Conservation (phyloP, 2,113 vertebrate genomes). For the Aramus guarauna region DNA sequence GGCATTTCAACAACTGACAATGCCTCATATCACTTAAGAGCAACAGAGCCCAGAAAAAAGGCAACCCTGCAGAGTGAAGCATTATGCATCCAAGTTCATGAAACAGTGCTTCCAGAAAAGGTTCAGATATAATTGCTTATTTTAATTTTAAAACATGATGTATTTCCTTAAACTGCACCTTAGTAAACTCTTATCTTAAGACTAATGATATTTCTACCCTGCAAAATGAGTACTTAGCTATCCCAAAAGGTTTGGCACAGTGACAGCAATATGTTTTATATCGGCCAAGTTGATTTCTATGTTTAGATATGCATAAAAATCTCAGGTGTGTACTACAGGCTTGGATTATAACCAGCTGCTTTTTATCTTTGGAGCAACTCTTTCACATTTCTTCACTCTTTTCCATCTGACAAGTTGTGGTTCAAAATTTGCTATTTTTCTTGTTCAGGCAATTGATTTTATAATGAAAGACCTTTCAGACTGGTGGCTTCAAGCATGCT, state of each 20-base stretch:
- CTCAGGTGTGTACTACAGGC: neutral
- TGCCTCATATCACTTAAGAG: neutral
- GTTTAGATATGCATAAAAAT: neutral
- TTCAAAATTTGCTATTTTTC: neutral
- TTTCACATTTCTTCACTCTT: neutral
- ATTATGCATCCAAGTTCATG: neutral
- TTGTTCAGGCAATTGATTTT: neutral
- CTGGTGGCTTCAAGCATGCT: rapidly evolving
- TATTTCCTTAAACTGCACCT: neutral
- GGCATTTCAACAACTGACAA: neutral
- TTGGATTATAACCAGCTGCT: neutral
- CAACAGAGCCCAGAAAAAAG: neutral
- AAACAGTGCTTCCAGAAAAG: neutral
- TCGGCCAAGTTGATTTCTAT: neutral
- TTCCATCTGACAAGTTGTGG: neutral
- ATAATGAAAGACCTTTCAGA: neutral
- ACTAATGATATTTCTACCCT: neutral
- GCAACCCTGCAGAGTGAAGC: neutral
- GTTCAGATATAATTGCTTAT: neutral
- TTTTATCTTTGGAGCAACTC: neutral
- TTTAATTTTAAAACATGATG: neutral
- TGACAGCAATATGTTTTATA: neutral
- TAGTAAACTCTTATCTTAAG: neutral
- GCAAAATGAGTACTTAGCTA: neutral
- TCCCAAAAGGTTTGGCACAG: neutral